A percentile compares a stretch with the other conserved stretches of the same genome.
phyloP scores from a whole-genome alignment of 1,140 invertebrate species.

The Drosophila sulfurigaster region DNA sequence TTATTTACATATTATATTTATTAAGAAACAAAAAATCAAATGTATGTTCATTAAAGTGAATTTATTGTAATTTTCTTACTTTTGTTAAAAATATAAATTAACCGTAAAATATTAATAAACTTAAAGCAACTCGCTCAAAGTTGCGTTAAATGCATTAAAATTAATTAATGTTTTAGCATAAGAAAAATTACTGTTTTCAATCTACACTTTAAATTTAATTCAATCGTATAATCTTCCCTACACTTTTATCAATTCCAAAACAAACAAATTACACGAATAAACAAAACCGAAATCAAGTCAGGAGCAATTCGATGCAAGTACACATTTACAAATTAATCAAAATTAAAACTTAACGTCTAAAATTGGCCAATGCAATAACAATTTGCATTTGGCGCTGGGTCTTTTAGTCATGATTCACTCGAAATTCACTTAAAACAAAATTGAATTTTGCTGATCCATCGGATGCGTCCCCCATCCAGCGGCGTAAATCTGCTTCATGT shows the following conservation, averaged over 20 bases:
- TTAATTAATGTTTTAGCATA: slow-evolving; percentile 32
- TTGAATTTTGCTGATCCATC: slow-evolving; percentile 64
- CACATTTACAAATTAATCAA: slow-evolving; percentile 41
- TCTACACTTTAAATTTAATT: slow-evolving; percentile 46
- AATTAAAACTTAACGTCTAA: slow-evolving; percentile 71
- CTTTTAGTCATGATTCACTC: slow-evolving; percentile 56
- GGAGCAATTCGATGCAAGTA: slow-evolving; percentile 45
- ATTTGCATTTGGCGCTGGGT: slow-evolving; percentile 60
- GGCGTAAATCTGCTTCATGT: slow-evolving; percentile 61
- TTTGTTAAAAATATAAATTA: slow-evolving; percentile 64
- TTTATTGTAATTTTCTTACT: slow-evolving; percentile 55
- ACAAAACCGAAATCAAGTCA: slow-evolving; percentile 49
- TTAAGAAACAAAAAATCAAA: slow-evolving; percentile 34
- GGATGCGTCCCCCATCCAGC: slow-evolving; percentile 47
- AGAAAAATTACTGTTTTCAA: slow-evolving; percentile 27
- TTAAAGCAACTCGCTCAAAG: slow-evolving; percentile 69
- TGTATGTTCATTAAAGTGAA: slow-evolving; percentile 48
- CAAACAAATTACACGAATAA: slow-evolving; percentile 53
- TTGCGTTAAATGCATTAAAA: slow-evolving; percentile 58
- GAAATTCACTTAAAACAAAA: slow-evolving; percentile 62
- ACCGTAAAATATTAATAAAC: slow-evolving; percentile 59
- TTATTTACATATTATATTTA: slow-evolving; percentile 55
- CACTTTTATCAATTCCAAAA: slow-evolving; percentile 19
- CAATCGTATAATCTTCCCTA: slow-evolving; percentile 13
- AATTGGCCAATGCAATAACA: slow-evolving; percentile 58